Percentiles rank a stretch among this genome's conserved stretches.
These are phyloP conservation scores for Plumapathes pennacea DNA, from an alignment of 92 coral and sea anemone species.

Conservation along the genomic window DNA sequence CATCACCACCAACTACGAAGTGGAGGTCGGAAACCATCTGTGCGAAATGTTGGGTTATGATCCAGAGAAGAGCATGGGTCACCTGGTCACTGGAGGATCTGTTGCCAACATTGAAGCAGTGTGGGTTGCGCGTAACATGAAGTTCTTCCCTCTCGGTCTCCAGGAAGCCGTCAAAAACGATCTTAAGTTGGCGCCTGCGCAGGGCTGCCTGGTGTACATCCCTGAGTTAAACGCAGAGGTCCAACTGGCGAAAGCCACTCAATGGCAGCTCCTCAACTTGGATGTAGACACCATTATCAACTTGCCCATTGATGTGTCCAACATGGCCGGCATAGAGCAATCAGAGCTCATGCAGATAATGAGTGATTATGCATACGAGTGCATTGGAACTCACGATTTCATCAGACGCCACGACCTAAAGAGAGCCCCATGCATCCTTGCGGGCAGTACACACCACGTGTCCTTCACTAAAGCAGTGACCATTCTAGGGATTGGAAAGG, in stretches of 20 bases:
- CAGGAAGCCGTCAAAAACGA: constrained; percentile 72
- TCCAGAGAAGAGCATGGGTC: constrained; percentile 55
- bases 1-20: constrained; percentile 71
- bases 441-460: constrained; percentile 69
- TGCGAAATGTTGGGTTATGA: constrained; percentile 88
- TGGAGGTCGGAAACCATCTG: constrained; percentile 72
- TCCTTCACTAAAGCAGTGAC: constrained; percentile 74
- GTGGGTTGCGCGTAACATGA: constrained; percentile 87
- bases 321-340: neutral
- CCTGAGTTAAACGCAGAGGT: constrained; percentile 45
- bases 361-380: constrained; percentile 37
- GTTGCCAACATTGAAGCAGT: constrained; percentile 92
- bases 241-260: constrained; percentile 35
- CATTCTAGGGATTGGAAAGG: constrained; percentile 67
- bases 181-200: constrained; percentile 44
- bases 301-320: constrained; percentile 29
- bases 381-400: constrained; percentile 61
- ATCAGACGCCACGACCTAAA: constrained; percentile 46
- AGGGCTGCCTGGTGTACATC: constrained; percentile 28
- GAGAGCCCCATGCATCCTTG: constrained; percentile 47
- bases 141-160: constrained; percentile 77
- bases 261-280: constrained; percentile 83
- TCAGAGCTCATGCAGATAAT: constrained; percentile 20
- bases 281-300: constrained; percentile 65
- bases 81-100: constrained; percentile 73